Base-by-base conservation (phyloP, 2,113 vertebrate species). In the Xiphorhynchus elegans region DNA sequence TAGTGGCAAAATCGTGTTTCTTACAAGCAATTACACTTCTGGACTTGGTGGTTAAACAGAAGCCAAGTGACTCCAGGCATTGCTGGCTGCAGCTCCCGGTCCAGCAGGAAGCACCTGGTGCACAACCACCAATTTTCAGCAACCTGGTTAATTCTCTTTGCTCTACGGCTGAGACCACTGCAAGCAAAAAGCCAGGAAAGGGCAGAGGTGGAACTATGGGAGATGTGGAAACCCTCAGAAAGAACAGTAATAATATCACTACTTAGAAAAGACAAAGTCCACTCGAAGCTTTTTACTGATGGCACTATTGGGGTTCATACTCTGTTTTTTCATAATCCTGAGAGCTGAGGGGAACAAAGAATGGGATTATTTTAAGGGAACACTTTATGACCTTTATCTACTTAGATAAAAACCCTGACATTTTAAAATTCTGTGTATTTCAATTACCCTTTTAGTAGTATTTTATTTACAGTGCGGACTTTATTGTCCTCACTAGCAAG, bases 151-250 rank as follows among this genome's bases (percentile, higher is more conserved):
- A 39, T 17, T 62, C 87, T 97, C 95, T 98, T 98, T 98, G 86
- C 78, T 93, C 91, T 93, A 4, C 1, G 8, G 86, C 92, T 86
- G 74, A 26, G 87, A 63, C 26, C 58, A 87, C 89, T 63, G 88
- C 78, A 78, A 86, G 90, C 49, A 78, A 96, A 96, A 96, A 78
- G 20, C 55, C 82, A 70, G 88, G 94, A 89, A 97, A 96, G 95
- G 52, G 59, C 18, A 60, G 20, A 42, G 60, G 52, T 40, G 70
- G 72, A 44, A 6, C 49, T 47, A 49, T 28, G 55, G 72, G 55
- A 83, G 79, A 58, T 40, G 50, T 11, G 8, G 74, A 81, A 88
- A 46, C 3, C 28, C 16, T 33, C 72, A 29, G 78, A 67, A 85
- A 67, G 63, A 87, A 31, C 9, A 84, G 19, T 29, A 47, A 6